Base-by-base conservation (phyloP, 2,888 invertebrate species). In the Watsonalla cultraria region DNA sequence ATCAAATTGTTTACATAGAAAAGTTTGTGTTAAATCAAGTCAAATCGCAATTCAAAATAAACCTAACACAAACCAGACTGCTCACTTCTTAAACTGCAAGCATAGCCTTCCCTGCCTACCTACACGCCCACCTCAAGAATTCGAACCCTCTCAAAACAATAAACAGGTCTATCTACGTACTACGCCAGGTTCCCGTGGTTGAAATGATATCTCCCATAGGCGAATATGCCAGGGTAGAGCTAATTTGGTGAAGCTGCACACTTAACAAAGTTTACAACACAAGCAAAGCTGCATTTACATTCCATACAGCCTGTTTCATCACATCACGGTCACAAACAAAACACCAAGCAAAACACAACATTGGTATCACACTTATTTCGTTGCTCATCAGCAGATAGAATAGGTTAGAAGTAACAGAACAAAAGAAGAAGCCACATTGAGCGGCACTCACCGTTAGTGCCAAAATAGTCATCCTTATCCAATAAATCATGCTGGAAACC, bases 401-500 rank as follows among this genome's bases (percentile, higher is more conserved):
- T 64, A 61, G 57, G n/a, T n/a, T n/a, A n/a, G 54, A 51, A 53
- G 53, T 50, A 52, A 53, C 54, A 54, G 48, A 46, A 50, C 58
- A 64, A 66, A 70, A 65, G 65, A 62, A 61, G 72, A 64, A 66
- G 68, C 62, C 57, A 62, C 51, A 56, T 54, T 57, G 57, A 68
- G 63, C 63, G 71, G 74, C 79, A 92, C 90, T 92, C 90, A 93
- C 93, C 93, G 80, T 92, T 93, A 84, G 93, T 91, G 76, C 91
- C 91, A 74, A 93, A 88, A 84, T 92, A 93, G 81, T 94, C 94
- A 76, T 94, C 94, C 82, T 93, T 92, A 70, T 93, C 92, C 79
- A 89, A 80, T 73, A 93, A 88, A 58, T 93, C 93, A 80, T 93
- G 93, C 87, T 94, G 94, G 90, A 94, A 95, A 70, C 95, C 95